These are phyloP conservation scores for Callyntrura sp. DNA, from an alignment of 2,888 invertebrate genomes.

Conservation along the genomic window DNA sequence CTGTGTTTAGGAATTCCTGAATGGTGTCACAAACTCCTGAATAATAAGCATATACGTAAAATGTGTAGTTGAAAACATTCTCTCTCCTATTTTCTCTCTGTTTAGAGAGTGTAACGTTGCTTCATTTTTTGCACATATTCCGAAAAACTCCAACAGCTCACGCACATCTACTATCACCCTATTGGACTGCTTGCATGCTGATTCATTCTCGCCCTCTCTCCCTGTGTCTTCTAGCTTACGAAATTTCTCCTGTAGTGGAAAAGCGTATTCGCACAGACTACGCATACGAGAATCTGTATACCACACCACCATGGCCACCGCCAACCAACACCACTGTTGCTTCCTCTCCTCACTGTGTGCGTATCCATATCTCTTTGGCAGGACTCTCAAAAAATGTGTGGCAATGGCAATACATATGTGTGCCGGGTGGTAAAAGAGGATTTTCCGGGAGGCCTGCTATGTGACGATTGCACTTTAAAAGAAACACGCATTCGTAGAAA, in stretches of 20 bases:
- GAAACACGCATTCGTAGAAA: conserved; percentile 11
- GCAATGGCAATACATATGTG: conserved; percentile 39
- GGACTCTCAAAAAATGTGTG: conserved; percentile 37
- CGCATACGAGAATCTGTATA: neutral
- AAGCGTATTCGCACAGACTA: conserved; percentile 22
- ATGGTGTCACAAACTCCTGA: conserved; percentile 69
- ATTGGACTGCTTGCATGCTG: conserved; percentile 12
- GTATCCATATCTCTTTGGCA: neutral
- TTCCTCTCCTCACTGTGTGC: conserved; percentile 25
- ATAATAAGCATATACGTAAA: conserved; percentile 50
- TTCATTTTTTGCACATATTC: conserved; percentile 49
- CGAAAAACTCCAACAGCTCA: conserved; percentile 21
- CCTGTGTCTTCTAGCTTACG: neutral
- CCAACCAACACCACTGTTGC: conserved; percentile 56
- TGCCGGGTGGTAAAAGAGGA: conserved; percentile 65
- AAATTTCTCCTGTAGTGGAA: neutral
- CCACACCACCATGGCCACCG: neutral
- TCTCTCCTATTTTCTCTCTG: conserved; percentile 30
- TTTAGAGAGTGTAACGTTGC: neutral
- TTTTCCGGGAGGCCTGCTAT: conserved; percentile 60
- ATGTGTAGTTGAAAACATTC: conserved; percentile 16
- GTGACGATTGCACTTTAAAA: conserved; percentile 62
- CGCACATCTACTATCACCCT: conserved; percentile 22
- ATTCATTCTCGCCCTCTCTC: neutral
- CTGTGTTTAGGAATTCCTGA: conserved; percentile 67